Conservation (phyloP, 2,797 vertebrate genomes). For the Antennarius maculatus region DNA sequence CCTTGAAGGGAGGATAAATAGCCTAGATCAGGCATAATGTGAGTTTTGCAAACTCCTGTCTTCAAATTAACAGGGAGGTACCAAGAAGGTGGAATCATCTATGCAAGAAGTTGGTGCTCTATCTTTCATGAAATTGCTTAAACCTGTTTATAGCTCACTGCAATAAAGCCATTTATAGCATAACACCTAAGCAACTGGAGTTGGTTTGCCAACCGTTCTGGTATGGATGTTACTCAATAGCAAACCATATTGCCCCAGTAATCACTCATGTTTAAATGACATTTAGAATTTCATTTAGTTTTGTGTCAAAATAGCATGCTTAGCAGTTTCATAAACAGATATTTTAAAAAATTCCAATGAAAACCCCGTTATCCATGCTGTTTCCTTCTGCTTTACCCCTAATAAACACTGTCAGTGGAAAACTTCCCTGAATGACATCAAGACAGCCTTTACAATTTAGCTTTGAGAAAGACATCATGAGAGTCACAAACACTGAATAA, state of each 20-base stretch:
- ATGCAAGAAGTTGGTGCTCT: too few species aligned
- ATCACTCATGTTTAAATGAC: conserved; percentile 4
- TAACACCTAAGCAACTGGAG: conserved; percentile 17
- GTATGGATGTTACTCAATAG: conserved; percentile 18
- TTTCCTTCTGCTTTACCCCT: background rate
- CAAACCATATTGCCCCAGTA: conserved; percentile 10
- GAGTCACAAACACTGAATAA: conserved; percentile 58
- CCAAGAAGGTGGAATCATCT: too few species aligned
- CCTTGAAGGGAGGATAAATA: too few species aligned
- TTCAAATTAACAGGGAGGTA: too few species aligned
- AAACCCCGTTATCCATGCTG: background rate
- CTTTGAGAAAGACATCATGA: conserved; percentile 39
- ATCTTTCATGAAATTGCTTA: background rate
- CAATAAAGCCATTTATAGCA: background rate
- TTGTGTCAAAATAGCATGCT: conserved; percentile 2
- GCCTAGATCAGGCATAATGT: too few species aligned
- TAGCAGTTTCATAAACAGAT: conserved; percentile 17
- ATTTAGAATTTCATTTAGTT: conserved; percentile 14
- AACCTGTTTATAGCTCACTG: background rate
- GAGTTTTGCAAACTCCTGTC: too few species aligned
- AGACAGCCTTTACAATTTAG: conserved; percentile 38
- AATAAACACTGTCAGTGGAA: conserved; percentile 19
- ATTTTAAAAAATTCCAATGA: conserved; percentile 13
- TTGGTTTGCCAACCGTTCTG: conserved; percentile 1
- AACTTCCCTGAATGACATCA: conserved; percentile 41